Evolutionary conservation across 2,888 invertebrate species (phyloP).

Genomic region (Fragum fragum): DNA sequence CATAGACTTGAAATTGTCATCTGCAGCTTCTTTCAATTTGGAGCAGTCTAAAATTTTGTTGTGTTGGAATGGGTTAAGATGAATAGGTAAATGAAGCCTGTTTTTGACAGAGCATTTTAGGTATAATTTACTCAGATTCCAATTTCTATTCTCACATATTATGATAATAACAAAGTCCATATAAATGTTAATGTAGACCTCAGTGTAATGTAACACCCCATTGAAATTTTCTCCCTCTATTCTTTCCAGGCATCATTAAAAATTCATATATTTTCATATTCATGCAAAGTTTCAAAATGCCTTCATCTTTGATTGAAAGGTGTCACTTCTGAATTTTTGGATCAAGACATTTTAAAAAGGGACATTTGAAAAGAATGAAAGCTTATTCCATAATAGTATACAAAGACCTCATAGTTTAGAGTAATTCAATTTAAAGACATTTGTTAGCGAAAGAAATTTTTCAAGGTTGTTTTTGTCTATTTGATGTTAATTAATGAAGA

Average conservation of each 20-base stretch:
- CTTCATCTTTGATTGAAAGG: slow-evolving; percentile 42
- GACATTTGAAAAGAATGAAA: background rate
- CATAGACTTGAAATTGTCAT: too few species aligned
- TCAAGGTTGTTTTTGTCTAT: too few species aligned
- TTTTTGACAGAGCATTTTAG: background rate
- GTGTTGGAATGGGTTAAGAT: too few species aligned
- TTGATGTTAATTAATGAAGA: too few species aligned
- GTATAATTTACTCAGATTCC: slow-evolving; percentile 21
- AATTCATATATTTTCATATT: slow-evolving; percentile 43
- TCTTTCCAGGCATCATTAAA: slow-evolving; percentile 45
- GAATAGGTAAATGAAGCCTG: too few species aligned
- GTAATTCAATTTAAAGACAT: too few species aligned
- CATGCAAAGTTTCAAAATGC: slow-evolving; percentile 28
- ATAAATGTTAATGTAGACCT: slow-evolving; percentile 37
- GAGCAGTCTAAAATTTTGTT: too few species aligned
- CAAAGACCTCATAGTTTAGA: too few species aligned
- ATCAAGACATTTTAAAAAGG: background rate
- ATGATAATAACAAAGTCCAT: slow-evolving; percentile 25
- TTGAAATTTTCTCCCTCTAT: slow-evolving; percentile 41
- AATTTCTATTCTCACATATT: slow-evolving; percentile 23
- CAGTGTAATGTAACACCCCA: slow-evolving; percentile 28
- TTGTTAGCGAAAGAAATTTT: too few species aligned
- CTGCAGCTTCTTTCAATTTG: too few species aligned
- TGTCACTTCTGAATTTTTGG: slow-evolving; percentile 37
- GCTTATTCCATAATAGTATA: too few species aligned